Evolutionary conservation across 1,140 invertebrate genomes (phyloP), one percentile per base, ranked within the genome.

Genomic region (Achatina immaculata): DNA sequence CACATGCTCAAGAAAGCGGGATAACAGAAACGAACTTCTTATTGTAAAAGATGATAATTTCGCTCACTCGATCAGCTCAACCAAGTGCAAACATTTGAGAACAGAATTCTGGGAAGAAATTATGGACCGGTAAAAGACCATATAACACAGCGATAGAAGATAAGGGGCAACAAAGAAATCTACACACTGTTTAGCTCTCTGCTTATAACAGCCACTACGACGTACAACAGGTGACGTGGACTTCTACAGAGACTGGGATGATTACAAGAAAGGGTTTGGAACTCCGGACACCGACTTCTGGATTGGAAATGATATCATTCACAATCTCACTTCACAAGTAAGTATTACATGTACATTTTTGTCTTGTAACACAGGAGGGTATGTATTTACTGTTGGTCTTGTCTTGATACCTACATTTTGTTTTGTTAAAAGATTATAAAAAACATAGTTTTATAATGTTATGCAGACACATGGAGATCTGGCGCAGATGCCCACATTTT

Each of bases 231-330:
- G 58, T 6, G n/a, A 31, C n/a, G 58, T 31, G n/a, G 58, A 62
- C 28, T 62, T 62, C 58, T 62, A 45, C 24, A 71, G 21, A 71
- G 21, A 21, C 36, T 40, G 38, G 68, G 21, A n/a, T 24, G 68
- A 71, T 40, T 71, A 71, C 68, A 71, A 71, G 38, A 42, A 71
- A 14, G 68, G 68, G 19, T 71, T 71, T 45, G 68, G 68, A 19
- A 71, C 38, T 28, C 4, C 24, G 2, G 31, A 68, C 4, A 4
- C 9, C 16, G 42, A 71, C 36, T 71, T 71, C 36, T 71, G 68
- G 68, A 7, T 71, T 21, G 68, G 68, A 0, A 9, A 24, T 24
- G 68, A 71, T 3, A 42, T 24, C 9, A 71, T 71, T 24, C 68
- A 71, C 38, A 71, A 42, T 9, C 36, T 71, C 1, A 71, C 38